Evolutionary conservation across 2,797 vertebrate species (phyloP), one percentile per base, ranked within the genome.

Genomic region (Sebastes diploproa): DNA sequence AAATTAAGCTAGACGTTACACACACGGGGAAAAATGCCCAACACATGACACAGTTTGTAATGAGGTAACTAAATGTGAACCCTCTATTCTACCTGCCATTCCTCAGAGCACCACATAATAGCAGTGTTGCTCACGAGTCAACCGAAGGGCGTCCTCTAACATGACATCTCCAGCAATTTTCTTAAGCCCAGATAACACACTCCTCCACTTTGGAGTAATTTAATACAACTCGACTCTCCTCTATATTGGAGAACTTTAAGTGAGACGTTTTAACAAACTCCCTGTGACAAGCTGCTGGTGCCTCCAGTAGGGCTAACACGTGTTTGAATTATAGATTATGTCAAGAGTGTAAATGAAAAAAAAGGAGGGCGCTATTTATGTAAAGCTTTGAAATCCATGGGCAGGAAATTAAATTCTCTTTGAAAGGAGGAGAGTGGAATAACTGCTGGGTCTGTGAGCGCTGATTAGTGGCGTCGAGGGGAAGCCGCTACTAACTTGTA

Each of bases 331-430:
- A 93, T 86, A 95, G 92, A 92, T 95, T 92, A 90, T 91, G 91
- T 93, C 92, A 93, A 89, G 88, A 83, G 81, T 78, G 81, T 85
- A 92, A 91, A 94, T 90, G 82, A 87, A 88, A 85, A 85, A 86
- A 87, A 74, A 81, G 79, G 85, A 84, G 84, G 81, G 63, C 18
- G 54, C 79, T 89, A 80, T 91, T 94, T 92, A 90, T 92, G 91
- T 84, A 89, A 91, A 85, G 90, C 91, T 94, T 94, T 93, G 86
- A 94, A 94, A 93, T 91, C 82, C 89, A 83, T 66, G 73, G 81
- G 81, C 91, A 95, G 94, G 92, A 94, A 95, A 95, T 94, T 91
- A 92, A 89, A 94, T 94, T 93, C 80, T 76, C 87, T 90, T 90
- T 93, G 91, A 94, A 86, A 87, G 79, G 63, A 83, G 82, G 68